Conservation (phyloP, 1,140 invertebrate genomes). For the Vanessa atalanta region DNA sequence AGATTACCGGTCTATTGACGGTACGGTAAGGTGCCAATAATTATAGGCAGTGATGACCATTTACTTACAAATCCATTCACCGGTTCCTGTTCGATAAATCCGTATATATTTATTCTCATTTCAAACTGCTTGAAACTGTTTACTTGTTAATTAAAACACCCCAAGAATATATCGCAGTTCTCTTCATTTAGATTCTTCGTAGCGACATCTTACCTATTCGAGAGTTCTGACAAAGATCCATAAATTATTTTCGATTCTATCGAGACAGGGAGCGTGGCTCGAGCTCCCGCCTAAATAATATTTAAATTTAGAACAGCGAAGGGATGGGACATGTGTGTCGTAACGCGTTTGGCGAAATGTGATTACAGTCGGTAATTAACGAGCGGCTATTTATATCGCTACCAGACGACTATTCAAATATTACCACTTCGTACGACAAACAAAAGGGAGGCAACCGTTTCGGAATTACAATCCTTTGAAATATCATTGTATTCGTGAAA, state of each 20-base stretch:
- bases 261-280: slow-evolving; percentile 69
- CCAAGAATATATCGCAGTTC: background rate
- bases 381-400: slow-evolving; percentile 69
- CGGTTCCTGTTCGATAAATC: too few relatives aligned
- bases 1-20: too few relatives aligned
- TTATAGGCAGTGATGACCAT: too few relatives aligned
- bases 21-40: too few relatives aligned
- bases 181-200: background rate
- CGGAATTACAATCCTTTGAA: slow-evolving; percentile 64
- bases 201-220: slow-evolving; percentile 28
- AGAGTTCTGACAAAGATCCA: slow-evolving; percentile 62
- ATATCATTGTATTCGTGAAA: slow-evolving; percentile 76
- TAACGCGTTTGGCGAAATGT: slow-evolving; percentile 80
- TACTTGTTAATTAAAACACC: slow-evolving; percentile 1
- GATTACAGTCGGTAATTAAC: slow-evolving; percentile 79
- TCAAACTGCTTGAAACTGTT: background rate
- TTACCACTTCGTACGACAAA: slow-evolving; percentile 62
- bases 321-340: slow-evolving; percentile 79
- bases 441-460: slow-evolving; percentile 52
- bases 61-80: too few relatives aligned
- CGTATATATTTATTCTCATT: too few relatives aligned
- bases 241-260: slow-evolving; percentile 77
- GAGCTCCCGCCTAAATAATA: slow-evolving; percentile 73
- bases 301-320: slow-evolving; percentile 79
- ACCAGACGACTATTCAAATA: slow-evolving; percentile 65